Conservation (phyloP, 2,888 invertebrate genomes). For the Dasysyrphus tricinctus region DNA sequence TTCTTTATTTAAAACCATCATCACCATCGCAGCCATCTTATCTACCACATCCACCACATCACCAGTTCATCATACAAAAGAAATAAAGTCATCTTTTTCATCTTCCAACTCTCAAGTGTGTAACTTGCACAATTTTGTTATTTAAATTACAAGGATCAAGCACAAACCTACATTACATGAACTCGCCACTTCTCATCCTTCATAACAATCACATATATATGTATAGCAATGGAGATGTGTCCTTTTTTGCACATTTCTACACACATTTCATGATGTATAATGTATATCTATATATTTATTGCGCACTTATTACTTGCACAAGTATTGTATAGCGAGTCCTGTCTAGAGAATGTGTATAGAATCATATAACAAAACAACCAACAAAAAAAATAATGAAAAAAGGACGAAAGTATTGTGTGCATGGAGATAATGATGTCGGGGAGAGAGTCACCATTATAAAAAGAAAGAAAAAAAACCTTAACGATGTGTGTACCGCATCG, state of each 20-base stretch:
- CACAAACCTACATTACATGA: conserved; percentile 34
- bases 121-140: conserved; percentile 73
- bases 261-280: conserved; percentile 39
- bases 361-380: not conserved
- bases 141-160: conserved; percentile 75
- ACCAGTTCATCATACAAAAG: not conserved
- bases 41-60: conserved; percentile 21
- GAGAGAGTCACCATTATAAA: conserved; percentile 53
- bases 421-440: conserved; percentile 69
- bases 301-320: conserved; percentile 70
- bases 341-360: conserved; percentile 36
- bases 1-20: conserved; percentile 25
- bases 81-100: conserved; percentile 49
- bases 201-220: not conserved
- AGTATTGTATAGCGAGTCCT: conserved; percentile 37
- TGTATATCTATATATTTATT: conserved; percentile 44
- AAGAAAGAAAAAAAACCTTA: conserved; percentile 24
- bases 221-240: not conserved
- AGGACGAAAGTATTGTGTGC: conserved; percentile 53
- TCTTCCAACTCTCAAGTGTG: conserved; percentile 53
- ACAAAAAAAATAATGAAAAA: not conserved
- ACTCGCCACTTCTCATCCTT: conserved; percentile 32
- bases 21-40: conserved; percentile 24
- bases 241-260: conserved; percentile 15
- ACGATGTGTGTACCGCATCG: conserved; percentile 66